Percentiles rank a stretch among this genome's conserved stretches.
phyloP scores from a whole-genome alignment of 1,140 invertebrate species.

The Tyrophagus putrescentiae region DNA sequence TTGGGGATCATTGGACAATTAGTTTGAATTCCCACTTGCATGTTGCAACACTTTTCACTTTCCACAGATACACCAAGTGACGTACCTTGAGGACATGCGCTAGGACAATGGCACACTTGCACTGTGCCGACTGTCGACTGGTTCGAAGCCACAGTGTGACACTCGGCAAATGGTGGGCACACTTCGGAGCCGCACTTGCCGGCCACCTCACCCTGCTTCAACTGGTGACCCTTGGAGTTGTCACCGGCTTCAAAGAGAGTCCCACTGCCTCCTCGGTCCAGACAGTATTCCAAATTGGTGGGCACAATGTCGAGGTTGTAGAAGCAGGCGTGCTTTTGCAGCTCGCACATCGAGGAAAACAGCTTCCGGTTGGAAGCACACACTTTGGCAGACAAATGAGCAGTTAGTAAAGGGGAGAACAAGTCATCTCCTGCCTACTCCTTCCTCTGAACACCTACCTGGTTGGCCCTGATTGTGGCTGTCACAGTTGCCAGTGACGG shows the following conservation, averaged over 20 bases:
- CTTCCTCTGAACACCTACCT: no score
- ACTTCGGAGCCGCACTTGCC: not conserved
- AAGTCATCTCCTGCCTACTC: no score
- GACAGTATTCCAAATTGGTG: conserved; percentile 47
- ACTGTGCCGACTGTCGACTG: not conserved
- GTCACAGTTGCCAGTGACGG: not conserved
- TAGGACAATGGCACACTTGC: not conserved
- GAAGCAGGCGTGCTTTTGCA: conserved; percentile 7
- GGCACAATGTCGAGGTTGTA: not conserved
- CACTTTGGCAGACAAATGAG: not conserved
- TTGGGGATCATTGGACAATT: not conserved
- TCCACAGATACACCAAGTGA: not conserved
- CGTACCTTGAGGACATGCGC: not conserved
- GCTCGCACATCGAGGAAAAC: conserved; percentile 2
- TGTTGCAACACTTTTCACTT: no score
- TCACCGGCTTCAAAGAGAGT: no score
- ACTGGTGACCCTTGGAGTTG: conserved; percentile 44
- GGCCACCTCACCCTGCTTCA: conserved; percentile 29
- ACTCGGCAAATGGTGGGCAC: not conserved
- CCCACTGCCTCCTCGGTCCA: conserved; percentile 46
- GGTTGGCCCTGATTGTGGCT: not conserved
- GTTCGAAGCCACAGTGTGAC: not conserved
- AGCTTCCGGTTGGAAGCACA: conserved; percentile 6
- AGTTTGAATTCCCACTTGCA: not conserved
- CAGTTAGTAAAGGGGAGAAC: no score